A percentile compares a stretch with the other conserved stretches of the same genome.
phyloP scores from a whole-genome alignment of 2,888 invertebrate genomes.

The Synergus itoensis region DNA sequence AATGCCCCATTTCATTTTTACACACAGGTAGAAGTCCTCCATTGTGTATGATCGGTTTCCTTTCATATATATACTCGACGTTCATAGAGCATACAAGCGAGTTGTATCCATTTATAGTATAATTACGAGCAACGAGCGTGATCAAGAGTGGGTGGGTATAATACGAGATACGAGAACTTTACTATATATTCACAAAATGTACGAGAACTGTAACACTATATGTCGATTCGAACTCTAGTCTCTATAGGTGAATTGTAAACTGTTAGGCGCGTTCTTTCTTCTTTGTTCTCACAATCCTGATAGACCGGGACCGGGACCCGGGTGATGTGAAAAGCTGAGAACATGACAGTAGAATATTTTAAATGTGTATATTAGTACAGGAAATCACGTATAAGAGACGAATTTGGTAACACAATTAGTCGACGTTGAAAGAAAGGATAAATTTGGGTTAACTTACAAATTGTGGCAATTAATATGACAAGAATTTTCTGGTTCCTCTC shows the following conservation, averaged over 20 bases:
- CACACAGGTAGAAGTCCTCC: slow-evolving; percentile 63
- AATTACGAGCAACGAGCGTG: slow-evolving; percentile 47
- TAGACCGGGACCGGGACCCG: too few species aligned
- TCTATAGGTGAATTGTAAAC: slow-evolving; percentile 15
- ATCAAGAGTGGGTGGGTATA: slow-evolving; percentile 26
- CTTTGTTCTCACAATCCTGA: slow-evolving; percentile 2
- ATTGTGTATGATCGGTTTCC: slow-evolving; percentile 43
- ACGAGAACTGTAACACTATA: slow-evolving; percentile 1
- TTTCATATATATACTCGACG: slow-evolving; percentile 32
- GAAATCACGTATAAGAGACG: too few species aligned
- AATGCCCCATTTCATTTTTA: slow-evolving; percentile 78
- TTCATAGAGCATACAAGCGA: slow-evolving; percentile 48
- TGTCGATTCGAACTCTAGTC: slow-evolving; percentile 19
- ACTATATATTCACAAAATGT: background rate
- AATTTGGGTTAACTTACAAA: too few species aligned
- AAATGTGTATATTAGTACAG: background rate
- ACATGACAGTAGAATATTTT: background rate
- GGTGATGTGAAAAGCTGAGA: too few species aligned
- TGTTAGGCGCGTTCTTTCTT: slow-evolving; percentile 33
- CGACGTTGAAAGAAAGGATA: too few species aligned
- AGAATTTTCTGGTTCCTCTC: too few species aligned
- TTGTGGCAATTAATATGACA: too few species aligned
- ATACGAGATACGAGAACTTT: slow-evolving; percentile 15
- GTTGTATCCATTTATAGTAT: slow-evolving; percentile 53
- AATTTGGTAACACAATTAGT: too few species aligned